Conservation (phyloP, 2,113 vertebrate species). For the Pagrus major region DNA sequence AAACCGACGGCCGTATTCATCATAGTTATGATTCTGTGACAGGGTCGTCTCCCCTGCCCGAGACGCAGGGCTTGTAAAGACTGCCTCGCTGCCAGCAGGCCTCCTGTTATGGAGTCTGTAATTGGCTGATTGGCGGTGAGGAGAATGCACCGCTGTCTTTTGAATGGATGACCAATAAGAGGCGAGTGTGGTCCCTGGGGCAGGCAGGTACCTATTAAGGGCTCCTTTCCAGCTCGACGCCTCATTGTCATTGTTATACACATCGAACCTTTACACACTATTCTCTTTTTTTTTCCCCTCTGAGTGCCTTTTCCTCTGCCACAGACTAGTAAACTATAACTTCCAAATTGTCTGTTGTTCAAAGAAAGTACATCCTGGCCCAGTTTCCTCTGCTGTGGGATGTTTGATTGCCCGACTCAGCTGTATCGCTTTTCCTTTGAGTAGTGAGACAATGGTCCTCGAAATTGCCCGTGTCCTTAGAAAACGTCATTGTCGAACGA, state of each 20-base stretch:
- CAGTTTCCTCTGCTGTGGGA: constrained; percentile 60
- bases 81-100: constrained; percentile 67
- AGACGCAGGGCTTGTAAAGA: constrained; percentile 77
- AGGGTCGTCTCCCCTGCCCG: constrained; percentile 71
- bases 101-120: constrained; percentile 79
- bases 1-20: constrained; percentile 76
- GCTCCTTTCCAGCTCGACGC: constrained; percentile 63
- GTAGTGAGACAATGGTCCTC: constrained; percentile 65
- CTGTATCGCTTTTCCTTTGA: constrained; percentile 49
- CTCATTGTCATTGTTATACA: constrained; percentile 78
- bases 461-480: constrained; percentile 56
- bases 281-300: constrained; percentile 34
- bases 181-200: constrained; percentile 69
- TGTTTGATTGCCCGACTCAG: constrained; percentile 56
- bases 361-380: constrained; percentile 69
- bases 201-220: constrained; percentile 78
- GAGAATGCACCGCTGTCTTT: constrained; percentile 76
- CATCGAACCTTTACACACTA: constrained; percentile 63
- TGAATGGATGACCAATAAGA: constrained; percentile 85
- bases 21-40: constrained; percentile 84
- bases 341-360: constrained; percentile 73
- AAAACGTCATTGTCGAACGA: constrained; percentile 60
- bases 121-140: constrained; percentile 83
- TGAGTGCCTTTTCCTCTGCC: constrained; percentile 32
- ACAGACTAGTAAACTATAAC: constrained; percentile 63